Evolutionary conservation across 2,888 invertebrate genomes (phyloP).

Genomic region (Pyrgus malvae): DNA sequence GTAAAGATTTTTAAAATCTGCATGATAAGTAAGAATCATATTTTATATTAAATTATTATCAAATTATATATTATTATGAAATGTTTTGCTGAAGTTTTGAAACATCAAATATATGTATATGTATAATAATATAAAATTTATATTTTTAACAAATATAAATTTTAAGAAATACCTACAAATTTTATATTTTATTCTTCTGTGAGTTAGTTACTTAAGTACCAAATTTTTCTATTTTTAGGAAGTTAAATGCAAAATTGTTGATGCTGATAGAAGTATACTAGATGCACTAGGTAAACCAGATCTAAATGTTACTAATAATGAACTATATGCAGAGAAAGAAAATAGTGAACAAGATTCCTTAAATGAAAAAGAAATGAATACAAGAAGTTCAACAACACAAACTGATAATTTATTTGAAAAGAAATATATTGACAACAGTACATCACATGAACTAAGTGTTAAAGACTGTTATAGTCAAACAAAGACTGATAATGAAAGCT

Average conservation of each 20-base stretch:
- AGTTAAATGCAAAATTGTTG: not conserved
- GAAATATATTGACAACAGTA: constrained; percentile 6
- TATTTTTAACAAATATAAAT: too few relatives aligned
- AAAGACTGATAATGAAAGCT: not conserved
- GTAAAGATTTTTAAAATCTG: too few relatives aligned
- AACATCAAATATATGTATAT: too few relatives aligned
- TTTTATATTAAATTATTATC: too few relatives aligned
- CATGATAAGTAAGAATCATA: too few relatives aligned
- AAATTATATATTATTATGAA: too few relatives aligned
- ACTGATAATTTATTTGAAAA: not conserved
- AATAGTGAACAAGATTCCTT: not conserved
- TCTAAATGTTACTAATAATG: not conserved
- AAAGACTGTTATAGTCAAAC: constrained; percentile 20
- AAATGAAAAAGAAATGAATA: not conserved
- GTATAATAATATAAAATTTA: too few relatives aligned
- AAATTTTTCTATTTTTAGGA: not conserved
- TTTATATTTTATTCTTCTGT: too few relatives aligned
- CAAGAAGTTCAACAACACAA: not conserved
- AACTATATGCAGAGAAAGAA: not conserved
- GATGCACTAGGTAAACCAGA: too few relatives aligned
- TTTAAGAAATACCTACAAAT: too few relatives aligned
- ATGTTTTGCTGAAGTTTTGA: too few relatives aligned
- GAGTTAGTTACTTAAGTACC: too few relatives aligned
- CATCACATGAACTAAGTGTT: not conserved
- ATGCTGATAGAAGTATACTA: not conserved